These are phyloP conservation scores for Tetranychus truncatus DNA, from an alignment of 2,888 invertebrate species.

Conservation along the genomic window DNA sequence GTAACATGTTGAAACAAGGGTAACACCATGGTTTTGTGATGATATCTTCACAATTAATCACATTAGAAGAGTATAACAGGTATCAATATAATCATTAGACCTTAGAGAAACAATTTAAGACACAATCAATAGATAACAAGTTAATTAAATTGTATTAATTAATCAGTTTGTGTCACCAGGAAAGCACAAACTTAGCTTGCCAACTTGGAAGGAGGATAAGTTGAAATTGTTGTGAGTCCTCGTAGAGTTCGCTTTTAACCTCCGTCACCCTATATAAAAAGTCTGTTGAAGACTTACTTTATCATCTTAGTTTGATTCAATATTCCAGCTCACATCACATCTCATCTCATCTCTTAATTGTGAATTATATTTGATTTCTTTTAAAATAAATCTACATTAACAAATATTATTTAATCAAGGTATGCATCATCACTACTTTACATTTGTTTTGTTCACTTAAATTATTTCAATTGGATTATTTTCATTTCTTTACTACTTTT, in stretches of 20 bases:
- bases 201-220: not conserved
- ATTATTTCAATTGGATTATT: no score
- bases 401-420: no score
- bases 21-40: not conserved
- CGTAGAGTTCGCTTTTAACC: conserved; percentile 7
- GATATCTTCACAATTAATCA: not conserved
- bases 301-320: not conserved
- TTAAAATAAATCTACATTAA: not conserved
- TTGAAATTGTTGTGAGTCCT: conserved; percentile 12
- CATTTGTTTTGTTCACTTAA: no score
- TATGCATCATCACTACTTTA: no score
- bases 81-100: not conserved
- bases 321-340: not conserved
- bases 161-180: not conserved
- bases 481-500: not conserved
- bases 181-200: not conserved
- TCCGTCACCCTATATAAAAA: not conserved
- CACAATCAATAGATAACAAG: not conserved
- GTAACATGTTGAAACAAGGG: not conserved
- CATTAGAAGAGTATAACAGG: not conserved
- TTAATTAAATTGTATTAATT: not conserved
- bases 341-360: not conserved
- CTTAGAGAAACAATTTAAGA: not conserved
- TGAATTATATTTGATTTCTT: not conserved
- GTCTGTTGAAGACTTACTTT: not conserved